Conservation (phyloP, 2,888 invertebrate genomes). For the Tinea semifulvella region DNA sequence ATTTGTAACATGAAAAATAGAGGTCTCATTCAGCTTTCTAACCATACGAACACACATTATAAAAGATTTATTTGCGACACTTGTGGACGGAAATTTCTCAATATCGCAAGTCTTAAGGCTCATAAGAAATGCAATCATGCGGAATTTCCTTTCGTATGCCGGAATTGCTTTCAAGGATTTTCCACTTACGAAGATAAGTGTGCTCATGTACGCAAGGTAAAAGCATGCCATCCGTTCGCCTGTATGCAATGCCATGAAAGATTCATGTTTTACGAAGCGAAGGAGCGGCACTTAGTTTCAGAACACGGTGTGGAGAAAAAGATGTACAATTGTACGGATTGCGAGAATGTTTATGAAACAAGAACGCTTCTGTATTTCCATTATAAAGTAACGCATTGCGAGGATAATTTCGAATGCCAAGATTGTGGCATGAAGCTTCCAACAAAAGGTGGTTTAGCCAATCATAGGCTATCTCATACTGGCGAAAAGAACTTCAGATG, state of each 20-base stretch:
- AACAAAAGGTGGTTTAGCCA: constrained; percentile 33
- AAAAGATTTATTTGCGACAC: constrained; percentile 46
- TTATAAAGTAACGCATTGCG: constrained; percentile 28
- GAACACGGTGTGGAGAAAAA: constrained; percentile 23
- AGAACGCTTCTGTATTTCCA: constrained; percentile 23
- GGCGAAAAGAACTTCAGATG: constrained; percentile 54
- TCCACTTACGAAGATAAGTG: constrained; percentile 34
- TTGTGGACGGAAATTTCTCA: constrained; percentile 50
- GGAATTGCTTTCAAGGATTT: constrained; percentile 33
- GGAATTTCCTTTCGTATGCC: constrained; percentile 22
- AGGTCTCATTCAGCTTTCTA: constrained; percentile 40
- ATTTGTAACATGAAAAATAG: constrained; percentile 38
- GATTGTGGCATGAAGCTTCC: constrained; percentile 43
- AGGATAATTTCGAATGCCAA: constrained; percentile 30
- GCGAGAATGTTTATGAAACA: constrained; percentile 24
- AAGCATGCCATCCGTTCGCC: constrained; percentile 43
- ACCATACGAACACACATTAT: constrained; percentile 49
- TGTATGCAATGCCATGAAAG: constrained; percentile 44
- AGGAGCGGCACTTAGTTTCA: constrained; percentile 23
- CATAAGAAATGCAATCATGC: constrained; percentile 37
- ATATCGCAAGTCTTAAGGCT: constrained; percentile 37
- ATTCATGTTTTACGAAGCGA: constrained; percentile 27
- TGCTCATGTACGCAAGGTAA: constrained; percentile 35
- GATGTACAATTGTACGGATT: constrained; percentile 26
- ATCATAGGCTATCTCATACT: constrained; percentile 57